Evolutionary conservation across 92 coral and sea anemone species (phyloP).

Genomic region (Epizoanthus stellaris): DNA sequence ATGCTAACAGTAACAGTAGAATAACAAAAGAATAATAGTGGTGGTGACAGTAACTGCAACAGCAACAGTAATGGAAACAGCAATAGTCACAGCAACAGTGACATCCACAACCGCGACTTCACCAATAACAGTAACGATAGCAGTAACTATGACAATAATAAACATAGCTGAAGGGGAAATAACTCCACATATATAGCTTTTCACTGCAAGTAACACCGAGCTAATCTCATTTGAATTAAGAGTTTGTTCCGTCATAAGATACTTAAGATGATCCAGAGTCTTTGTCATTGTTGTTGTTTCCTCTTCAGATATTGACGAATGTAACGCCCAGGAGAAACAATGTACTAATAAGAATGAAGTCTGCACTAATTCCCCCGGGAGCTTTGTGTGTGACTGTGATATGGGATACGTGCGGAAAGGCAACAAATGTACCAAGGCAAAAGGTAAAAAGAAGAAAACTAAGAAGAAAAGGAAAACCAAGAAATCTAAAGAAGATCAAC

Average conservation of each 20-base stretch:
- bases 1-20: neutral
- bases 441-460: slow-evolving; percentile 74
- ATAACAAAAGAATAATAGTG: neutral
- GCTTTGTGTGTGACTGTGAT: slow-evolving; percentile 83
- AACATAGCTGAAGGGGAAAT: neutral
- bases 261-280: neutral
- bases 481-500: slow-evolving; percentile 70
- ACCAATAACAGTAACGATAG: neutral
- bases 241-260: neutral
- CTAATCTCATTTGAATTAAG: neutral
- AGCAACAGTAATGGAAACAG: neutral
- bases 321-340: slow-evolving; percentile 60
- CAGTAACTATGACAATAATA: neutral
- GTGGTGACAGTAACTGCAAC: neutral
- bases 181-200: too few species aligned
- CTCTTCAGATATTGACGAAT: slow-evolving; percentile 85
- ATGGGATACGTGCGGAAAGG: slow-evolving; percentile 81
- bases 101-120: neutral
- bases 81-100: neutral
- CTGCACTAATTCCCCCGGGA: slow-evolving; percentile 82
- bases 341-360: slow-evolving; percentile 76
- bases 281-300: neutral
- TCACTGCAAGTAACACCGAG: too few species aligned
- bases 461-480: slow-evolving; percentile 65
- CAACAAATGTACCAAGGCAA: slow-evolving; percentile 79